These are phyloP conservation scores for Stegana nigrithorax DNA, from an alignment of 2,888 invertebrate genomes.

Conservation along the genomic window DNA sequence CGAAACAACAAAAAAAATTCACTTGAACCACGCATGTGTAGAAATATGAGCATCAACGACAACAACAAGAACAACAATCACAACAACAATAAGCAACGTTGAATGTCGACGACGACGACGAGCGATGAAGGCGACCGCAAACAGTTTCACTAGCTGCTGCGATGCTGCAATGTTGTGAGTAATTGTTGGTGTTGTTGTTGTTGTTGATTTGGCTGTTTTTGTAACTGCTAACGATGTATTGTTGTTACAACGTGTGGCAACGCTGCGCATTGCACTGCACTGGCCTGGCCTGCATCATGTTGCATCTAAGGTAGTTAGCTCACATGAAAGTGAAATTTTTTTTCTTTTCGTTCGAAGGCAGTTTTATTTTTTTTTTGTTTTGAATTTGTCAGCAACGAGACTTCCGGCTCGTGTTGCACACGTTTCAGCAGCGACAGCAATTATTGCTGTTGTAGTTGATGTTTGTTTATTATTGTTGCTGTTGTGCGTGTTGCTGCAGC, in stretches of 20 bases:
- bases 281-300: conserved; percentile 9
- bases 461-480: conserved; percentile 46
- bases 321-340: conserved; percentile 57
- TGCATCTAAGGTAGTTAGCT: conserved; percentile 12
- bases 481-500: conserved; percentile 28
- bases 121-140: conserved; percentile 27
- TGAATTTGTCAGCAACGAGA: too few relatives aligned
- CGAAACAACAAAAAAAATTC: background rate
- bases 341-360: too few relatives aligned
- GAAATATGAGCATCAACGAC: conserved; percentile 16
- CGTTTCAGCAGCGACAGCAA: background rate
- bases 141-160: background rate
- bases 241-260: conserved; percentile 24
- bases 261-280: conserved; percentile 29
- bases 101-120: too few relatives aligned
- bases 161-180: conserved; percentile 13
- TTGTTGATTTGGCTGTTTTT: background rate
- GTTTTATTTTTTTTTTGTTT: conserved; percentile 2
- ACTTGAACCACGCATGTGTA: background rate
- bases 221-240: background rate
- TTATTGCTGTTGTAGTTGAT: background rate
- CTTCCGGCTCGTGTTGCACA: conserved; percentile 41
- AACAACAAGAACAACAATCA: too few relatives aligned
- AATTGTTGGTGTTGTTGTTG: conserved; percentile 17
- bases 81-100: too few relatives aligned